Conservation (phyloP, 2,797 vertebrate genomes). For the Etheostoma nigrum region DNA sequence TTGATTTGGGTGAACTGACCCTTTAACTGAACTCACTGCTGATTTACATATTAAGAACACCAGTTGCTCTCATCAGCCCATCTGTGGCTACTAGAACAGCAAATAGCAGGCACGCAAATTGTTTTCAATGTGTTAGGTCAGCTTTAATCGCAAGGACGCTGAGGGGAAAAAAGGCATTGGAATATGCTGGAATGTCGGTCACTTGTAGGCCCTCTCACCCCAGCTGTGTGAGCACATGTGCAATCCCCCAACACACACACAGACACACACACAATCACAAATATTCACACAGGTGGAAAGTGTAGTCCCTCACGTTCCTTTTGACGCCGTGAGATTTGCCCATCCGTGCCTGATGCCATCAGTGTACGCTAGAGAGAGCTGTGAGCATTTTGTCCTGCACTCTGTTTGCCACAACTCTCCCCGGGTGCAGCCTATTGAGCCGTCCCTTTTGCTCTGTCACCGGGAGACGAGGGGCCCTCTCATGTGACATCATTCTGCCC, state of each 20-base stretch:
- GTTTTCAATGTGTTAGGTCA: constrained; percentile 45
- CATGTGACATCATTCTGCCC: constrained; percentile 44
- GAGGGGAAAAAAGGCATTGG: not conserved
- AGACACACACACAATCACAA: constrained; percentile 17
- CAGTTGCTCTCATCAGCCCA: constrained; percentile 10
- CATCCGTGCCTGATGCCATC: constrained; percentile 76
- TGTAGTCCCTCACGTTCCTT: constrained; percentile 56
- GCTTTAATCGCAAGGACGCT: constrained; percentile 40
- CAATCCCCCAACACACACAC: constrained; percentile 10
- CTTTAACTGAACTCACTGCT: constrained; percentile 1
- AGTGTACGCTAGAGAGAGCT: constrained; percentile 67
- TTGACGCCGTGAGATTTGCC: constrained; percentile 50
- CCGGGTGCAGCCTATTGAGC: constrained; percentile 66
- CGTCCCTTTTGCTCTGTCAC: constrained; percentile 66
- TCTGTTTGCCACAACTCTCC: constrained; percentile 65
- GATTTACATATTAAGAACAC: constrained; percentile 13
- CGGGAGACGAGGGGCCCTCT: constrained; percentile 54
- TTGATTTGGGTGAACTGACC: not conserved
- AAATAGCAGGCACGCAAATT: constrained; percentile 29
- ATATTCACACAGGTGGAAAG: constrained; percentile 73
- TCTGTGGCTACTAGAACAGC: constrained; percentile 34
- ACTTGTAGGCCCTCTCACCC: constrained; percentile 28
- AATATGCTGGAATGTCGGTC: constrained; percentile 47
- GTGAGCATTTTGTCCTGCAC: constrained; percentile 74
- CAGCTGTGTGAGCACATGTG: constrained; percentile 66